phyloP scores from a whole-genome alignment of 1,140 invertebrate species.

The Rhyacophila brunnea region DNA sequence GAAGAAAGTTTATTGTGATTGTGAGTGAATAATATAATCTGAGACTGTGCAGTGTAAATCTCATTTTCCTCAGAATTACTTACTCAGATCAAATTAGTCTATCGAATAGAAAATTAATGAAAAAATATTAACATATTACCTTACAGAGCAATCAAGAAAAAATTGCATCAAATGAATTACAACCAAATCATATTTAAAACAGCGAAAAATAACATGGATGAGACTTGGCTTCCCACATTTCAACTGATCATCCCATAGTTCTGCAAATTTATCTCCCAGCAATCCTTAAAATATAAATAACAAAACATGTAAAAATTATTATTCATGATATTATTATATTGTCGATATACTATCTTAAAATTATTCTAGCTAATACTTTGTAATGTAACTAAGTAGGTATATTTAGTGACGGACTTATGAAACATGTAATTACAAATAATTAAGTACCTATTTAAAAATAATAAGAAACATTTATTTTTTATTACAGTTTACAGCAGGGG shows the following conservation, averaged over 20 bases:
- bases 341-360: no score
- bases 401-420: no score
- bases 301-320: no score
- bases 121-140: conserved; percentile 5
- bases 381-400: no score
- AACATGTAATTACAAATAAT: no score
- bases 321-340: no score
- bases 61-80: background rate
- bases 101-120: background rate
- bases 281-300: conserved; percentile 22
- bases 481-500: no score
- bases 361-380: no score
- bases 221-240: conserved; percentile 18
- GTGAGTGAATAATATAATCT: background rate
- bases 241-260: conserved; percentile 20
- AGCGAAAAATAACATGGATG: conserved; percentile 11
- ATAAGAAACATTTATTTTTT: no score
- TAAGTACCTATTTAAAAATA: no score
- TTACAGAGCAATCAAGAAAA: conserved; percentile 19
- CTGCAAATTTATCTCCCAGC: conserved; percentile 18
- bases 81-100: background rate
- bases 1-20: no score
- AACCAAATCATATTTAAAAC: conserved; percentile 18
- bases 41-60: background rate
- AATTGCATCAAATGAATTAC: conserved; percentile 4